phyloP scores from a whole-genome alignment of 2,113 vertebrate species.

The Odocoileus virginianus region DNA sequence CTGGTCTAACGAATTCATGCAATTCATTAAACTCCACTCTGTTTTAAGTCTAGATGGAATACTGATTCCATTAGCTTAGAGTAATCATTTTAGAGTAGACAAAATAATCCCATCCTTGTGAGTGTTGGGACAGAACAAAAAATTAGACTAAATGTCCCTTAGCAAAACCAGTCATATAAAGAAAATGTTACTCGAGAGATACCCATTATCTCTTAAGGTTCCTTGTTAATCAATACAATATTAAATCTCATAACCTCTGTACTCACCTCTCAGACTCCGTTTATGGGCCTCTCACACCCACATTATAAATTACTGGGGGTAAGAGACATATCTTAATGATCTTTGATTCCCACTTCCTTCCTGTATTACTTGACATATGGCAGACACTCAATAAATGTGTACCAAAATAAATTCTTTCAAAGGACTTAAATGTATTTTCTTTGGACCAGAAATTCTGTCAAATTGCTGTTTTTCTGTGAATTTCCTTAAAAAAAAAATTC shows the following conservation, averaged over 20 bases:
- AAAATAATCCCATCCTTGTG: slow-evolving; percentile 8
- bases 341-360: neutral
- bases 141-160: neutral
- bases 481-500: neutral
- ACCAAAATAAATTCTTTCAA: neutral
- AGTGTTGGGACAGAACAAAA: neutral
- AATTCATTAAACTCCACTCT: slow-evolving; percentile 1
- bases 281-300: neutral
- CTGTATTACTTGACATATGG: neutral
- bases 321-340: too few relatives aligned
- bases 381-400: neutral
- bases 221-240: neutral
- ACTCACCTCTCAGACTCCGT: neutral
- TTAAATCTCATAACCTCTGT: neutral
- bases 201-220: neutral
- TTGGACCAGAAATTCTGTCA: neutral
- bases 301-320: neutral
- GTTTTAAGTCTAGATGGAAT: slow-evolving; percentile 28
- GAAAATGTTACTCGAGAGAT: neutral
- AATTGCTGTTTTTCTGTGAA: neutral
- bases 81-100: slow-evolving; percentile 21
- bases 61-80: neutral
- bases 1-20: neutral
- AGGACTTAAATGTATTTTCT: neutral
- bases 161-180: neutral